Evolutionary conservation across 2,888 invertebrate genomes (phyloP), one percentile per base, ranked within the genome.

Genomic region (Acronicta aceris): DNA sequence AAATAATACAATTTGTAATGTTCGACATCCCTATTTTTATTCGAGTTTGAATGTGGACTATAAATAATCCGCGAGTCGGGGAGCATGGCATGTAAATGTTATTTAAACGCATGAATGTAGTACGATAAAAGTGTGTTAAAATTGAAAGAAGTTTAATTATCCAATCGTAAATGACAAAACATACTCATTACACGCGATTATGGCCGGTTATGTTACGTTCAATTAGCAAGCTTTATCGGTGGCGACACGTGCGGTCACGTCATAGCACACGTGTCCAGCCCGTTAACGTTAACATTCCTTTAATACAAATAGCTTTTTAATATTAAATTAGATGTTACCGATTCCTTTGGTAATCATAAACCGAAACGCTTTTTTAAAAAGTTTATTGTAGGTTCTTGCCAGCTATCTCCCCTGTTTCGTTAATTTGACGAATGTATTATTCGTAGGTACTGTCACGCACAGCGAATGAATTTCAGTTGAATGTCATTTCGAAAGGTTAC

Each of bases 61-160:
- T 74, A 77, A 73, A 74, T 78, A 75, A 67, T 63, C 66, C 58
- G 64, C 77, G 65, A 64, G 59, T 67, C 59, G 49, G 15, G 41
- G 69, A 77, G 83, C 86, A 81, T 85, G 83, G 75, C 76, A 72
- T 68, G 74, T 71, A 80, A 76, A 74, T 80, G 81, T 86, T 84
- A 81, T 71, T 74, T 74, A 78, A 74, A 72, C 75, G 46, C 61
- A 80, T 71, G 70, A 74, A 76, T 76, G 72, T 72, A 80, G 63
- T 74, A 71, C 75, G 76, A 81, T 81, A 81, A 87, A 84, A 74
- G 67, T 68, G 59, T 85, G 82, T 83, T 85, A 63, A 77, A 76
- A 78, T 76, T 77, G 77, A 80, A 82, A 83, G 82, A 83, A 87
- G 81, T 87, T 88, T 89, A 90, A 89, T 88, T 85, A 86, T 81